Conservation (phyloP, 2,888 invertebrate species). For the Drosophila dives region DNA sequence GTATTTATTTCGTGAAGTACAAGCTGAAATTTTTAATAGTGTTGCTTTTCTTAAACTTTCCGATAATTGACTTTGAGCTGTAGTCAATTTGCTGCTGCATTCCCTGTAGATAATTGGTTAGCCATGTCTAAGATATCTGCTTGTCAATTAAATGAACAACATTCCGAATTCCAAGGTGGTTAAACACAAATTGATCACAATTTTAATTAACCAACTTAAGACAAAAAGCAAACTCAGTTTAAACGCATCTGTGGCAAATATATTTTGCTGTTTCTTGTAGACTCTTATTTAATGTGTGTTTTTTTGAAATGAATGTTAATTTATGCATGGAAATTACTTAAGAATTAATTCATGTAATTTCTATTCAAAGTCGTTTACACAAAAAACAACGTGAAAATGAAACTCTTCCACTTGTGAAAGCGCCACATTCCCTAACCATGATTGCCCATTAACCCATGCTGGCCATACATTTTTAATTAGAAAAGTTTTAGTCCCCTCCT, state of each 20-base stretch:
- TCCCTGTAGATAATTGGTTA: slow-evolving; percentile 1
- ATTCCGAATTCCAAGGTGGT: slow-evolving; percentile 19
- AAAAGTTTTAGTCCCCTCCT: slow-evolving; percentile 57
- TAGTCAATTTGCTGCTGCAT: slow-evolving; percentile 28
- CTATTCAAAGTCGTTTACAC: slow-evolving; percentile 53
- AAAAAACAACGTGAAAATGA: slow-evolving; percentile 5
- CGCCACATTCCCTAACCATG: not conserved
- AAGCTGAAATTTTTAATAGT: not conserved
- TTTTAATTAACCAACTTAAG: slow-evolving; percentile 45
- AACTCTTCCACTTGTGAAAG: slow-evolving; percentile 5
- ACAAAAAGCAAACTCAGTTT: not conserved
- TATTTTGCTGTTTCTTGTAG: slow-evolving; percentile 3
- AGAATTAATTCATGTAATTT: slow-evolving; percentile 74
- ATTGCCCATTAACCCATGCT: slow-evolving; percentile 47
- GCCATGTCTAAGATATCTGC: not conserved
- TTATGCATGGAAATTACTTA: slow-evolving; percentile 70
- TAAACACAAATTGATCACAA: slow-evolving; percentile 32
- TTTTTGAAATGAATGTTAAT: slow-evolving; percentile 51
- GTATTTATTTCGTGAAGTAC: not conserved
- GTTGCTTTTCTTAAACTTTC: slow-evolving; percentile 22
- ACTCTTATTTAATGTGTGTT: slow-evolving; percentile 38
- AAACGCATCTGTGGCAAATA: not conserved
- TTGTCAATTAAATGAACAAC: slow-evolving; percentile 3
- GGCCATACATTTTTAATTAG: slow-evolving; percentile 74
- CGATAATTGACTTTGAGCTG: slow-evolving; percentile 23